Base-by-base conservation (phyloP, 2,888 invertebrate genomes). In the Chloroclystis v-ata region DNA sequence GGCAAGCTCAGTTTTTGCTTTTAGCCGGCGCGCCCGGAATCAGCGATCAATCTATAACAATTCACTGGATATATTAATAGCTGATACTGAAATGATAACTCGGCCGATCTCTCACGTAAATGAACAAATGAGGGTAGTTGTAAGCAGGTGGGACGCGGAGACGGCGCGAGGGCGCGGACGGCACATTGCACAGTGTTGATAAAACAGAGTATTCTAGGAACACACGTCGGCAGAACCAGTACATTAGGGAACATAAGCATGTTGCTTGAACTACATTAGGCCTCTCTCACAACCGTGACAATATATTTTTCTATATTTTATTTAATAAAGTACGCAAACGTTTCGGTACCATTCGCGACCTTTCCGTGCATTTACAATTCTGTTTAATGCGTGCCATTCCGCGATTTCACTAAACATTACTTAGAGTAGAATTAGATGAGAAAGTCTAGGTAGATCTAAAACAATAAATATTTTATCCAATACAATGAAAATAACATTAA, bases 271-370 rank as follows among this genome's bases (percentile, higher is more conserved):
- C 80, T 82, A 83, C 73, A 53, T 77, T 85, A 86, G 86, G 86
- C 86, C 84, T 81, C 82, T 76, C 76, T 86, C 86, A 86, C 86
- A 86, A 86, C 86, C 86, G 73, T 78, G 68, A 78, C 82, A 65
- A 69, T 50, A 58, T 54, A 61, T 56, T 55, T 56, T 53, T 49
- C 59, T 66, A 60, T 58, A 59, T 63, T 56, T 60, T 61, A 59
- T 51, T 59, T 54, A 62, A 54, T 55, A 54, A 56, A 53, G 54
- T 64, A 61, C 63, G 57, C 52, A 56, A 57, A 59, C 57, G 47
- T 57, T 60, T 50, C 58, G 43, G 55, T 47, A 57, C 57, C 56
- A 37, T 52, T 52, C 47, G 28, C 45, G 49, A 62, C 54, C 63
- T 60, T 61, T 56, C 64, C 60, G 53, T 60, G 65, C 61, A 64